Evolutionary conservation across 2,113 vertebrate genomes (phyloP).

Genomic region (Xenopus tropicalis): DNA sequence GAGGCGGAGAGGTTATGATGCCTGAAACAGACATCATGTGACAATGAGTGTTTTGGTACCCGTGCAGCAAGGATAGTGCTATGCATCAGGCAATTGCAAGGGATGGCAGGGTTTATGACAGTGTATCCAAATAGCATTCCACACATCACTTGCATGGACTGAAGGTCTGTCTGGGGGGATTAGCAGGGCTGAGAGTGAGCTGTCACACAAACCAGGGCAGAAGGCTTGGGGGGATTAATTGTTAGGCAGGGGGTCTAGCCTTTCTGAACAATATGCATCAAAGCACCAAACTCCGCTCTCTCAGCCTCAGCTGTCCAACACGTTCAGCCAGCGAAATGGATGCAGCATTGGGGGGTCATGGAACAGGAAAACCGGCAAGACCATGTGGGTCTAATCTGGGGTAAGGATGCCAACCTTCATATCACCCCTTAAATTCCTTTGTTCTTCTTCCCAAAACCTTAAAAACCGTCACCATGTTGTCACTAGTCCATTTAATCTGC

Average conservation of each 20-base stretch:
- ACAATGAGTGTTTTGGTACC: slow-evolving; percentile 43
- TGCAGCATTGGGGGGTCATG: slow-evolving; percentile 36
- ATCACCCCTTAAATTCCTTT: slow-evolving; percentile 8
- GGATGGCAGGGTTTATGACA: slow-evolving; percentile 19
- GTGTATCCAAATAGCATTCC: slow-evolving; percentile 18
- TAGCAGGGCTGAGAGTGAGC: slow-evolving; percentile 37
- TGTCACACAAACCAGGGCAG: slow-evolving; percentile 39
- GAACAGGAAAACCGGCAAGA: slow-evolving; percentile 30
- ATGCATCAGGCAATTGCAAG: slow-evolving; percentile 23
- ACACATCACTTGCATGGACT: slow-evolving; percentile 24
- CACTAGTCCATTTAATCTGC: slow-evolving; percentile 1
- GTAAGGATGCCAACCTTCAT: slow-evolving; percentile 19
- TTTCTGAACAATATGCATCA: slow-evolving; percentile 41
- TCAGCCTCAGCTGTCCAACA: slow-evolving; percentile 39
- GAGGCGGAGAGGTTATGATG: slow-evolving; percentile 43
- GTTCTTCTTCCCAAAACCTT: slow-evolving; percentile 3
- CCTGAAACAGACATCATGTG: slow-evolving; percentile 36
- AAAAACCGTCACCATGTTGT: slow-evolving; percentile 12
- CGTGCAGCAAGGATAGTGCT: slow-evolving; percentile 39
- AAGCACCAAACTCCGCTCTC: slow-evolving; percentile 44
- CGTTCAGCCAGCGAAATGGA: slow-evolving; percentile 35
- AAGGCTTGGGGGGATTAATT: slow-evolving; percentile 37
- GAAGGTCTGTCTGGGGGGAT: slow-evolving; percentile 36
- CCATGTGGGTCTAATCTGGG: slow-evolving; percentile 41
- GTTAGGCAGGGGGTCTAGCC: slow-evolving; percentile 24